Conservation (phyloP, 2,888 invertebrate species). For the Alloplasta piceator region DNA sequence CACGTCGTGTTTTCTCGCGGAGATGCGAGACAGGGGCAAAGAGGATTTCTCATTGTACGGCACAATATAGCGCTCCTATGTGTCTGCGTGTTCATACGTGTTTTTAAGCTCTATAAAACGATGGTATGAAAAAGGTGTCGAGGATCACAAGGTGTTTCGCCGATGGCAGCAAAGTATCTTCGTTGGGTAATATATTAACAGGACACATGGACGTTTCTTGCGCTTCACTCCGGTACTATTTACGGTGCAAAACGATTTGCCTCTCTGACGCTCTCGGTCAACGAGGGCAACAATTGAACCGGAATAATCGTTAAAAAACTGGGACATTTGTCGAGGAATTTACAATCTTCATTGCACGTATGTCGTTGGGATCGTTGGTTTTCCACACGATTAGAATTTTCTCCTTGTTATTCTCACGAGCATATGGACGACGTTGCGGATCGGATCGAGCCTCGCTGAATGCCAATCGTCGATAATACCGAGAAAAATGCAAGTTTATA, state of each 20-base stretch:
- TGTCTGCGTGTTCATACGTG: conserved; percentile 12
- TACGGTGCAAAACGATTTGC: background rate
- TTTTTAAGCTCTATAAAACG: conserved; percentile 51
- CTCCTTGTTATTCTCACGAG: conserved; percentile 74
- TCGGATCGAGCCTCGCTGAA: conserved; percentile 77
- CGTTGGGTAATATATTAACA: conserved; percentile 75
- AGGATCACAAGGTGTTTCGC: conserved; percentile 24
- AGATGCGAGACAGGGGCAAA: conserved; percentile 8
- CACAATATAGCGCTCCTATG: conserved; percentile 53
- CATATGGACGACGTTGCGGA: conserved; percentile 61
- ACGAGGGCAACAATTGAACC: too few species aligned
- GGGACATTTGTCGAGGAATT: conserved; percentile 2
- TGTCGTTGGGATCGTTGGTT: background rate
- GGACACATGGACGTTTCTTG: conserved; percentile 29
- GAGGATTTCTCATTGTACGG: conserved; percentile 26
- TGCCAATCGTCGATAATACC: conserved; percentile 72
- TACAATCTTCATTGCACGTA: background rate
- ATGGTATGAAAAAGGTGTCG: conserved; percentile 13
- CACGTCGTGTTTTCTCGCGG: conserved; percentile 20
- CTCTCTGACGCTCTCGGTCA: too few species aligned
- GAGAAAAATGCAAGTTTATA: conserved; percentile 68
- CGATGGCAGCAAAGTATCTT: conserved; percentile 54
- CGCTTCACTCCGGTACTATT: background rate
- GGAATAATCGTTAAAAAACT: background rate
- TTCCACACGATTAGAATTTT: conserved; percentile 42